Conservation (phyloP, 2,797 vertebrate genomes). For the Mus caroli region DNA sequence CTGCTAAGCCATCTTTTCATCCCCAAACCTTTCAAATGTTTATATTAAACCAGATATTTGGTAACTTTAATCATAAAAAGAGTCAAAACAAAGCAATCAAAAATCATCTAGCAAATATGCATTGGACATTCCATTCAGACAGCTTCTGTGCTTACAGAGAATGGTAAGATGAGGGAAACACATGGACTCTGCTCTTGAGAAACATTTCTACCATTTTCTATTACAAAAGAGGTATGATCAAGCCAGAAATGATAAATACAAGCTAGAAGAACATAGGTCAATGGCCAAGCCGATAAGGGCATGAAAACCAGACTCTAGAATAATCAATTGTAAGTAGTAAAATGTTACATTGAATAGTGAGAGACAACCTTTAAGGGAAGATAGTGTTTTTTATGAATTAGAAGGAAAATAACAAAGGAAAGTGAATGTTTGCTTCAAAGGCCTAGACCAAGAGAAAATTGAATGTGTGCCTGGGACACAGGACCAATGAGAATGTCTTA, state of each 20-base stretch:
- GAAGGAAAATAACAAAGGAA: background rate
- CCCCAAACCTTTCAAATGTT: background rate
- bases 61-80: background rate
- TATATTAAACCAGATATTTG: background rate
- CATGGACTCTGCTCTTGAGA: background rate
- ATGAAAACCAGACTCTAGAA: background rate
- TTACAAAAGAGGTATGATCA: background rate
- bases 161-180: background rate
- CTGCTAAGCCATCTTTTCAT: background rate
- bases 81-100: background rate
- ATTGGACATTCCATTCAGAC: background rate
- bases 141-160: background rate
- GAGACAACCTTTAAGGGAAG: background rate
- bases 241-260: background rate
- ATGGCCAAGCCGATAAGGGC: background rate
- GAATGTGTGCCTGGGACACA: background rate
- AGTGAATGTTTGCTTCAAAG: too few species aligned
- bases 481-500: background rate
- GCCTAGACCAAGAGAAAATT: too few species aligned
- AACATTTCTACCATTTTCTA: background rate
- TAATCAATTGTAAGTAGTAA: background rate
- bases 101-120: background rate
- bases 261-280: background rate
- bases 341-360: background rate
- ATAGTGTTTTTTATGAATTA: background rate